phyloP scores from a whole-genome alignment of 2,113 vertebrate species.

The Gambusia holbrooki region DNA sequence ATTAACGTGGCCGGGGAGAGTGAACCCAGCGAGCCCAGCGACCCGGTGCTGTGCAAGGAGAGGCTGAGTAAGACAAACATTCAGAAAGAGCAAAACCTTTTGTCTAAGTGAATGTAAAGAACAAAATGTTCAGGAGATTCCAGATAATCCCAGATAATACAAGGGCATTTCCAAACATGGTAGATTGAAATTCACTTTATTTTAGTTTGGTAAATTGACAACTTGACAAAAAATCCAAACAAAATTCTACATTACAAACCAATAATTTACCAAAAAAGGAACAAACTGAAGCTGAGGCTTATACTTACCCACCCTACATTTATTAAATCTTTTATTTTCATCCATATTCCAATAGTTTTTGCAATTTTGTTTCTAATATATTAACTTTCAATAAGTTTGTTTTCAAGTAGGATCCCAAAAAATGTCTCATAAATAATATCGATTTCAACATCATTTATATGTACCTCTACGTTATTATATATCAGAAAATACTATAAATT shows the following conservation, averaged over 20 bases:
- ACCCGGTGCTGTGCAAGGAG: conserved; percentile 95
- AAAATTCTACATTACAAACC: too few species aligned
- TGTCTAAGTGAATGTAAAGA: too few species aligned
- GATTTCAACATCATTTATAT: background rate
- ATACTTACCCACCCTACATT: background rate
- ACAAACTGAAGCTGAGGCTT: too few species aligned
- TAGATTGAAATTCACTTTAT: too few species aligned
- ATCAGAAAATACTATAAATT: background rate
- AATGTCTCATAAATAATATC: background rate
- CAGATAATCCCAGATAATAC: too few species aligned
- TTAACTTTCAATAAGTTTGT: background rate
- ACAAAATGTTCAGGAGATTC: too few species aligned
- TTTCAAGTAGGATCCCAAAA: background rate
- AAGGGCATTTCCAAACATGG: too few species aligned
- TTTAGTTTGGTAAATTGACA: too few species aligned
- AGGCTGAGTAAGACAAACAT: conserved; percentile 90
- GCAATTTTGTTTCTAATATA: background rate
- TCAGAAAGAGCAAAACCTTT: background rate
- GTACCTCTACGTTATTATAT: background rate
- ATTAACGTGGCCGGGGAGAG: conserved; percentile 95
- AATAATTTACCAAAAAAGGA: too few species aligned
- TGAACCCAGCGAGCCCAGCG: conserved; percentile 95
- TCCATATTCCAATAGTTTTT: background rate
- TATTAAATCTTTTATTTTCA: background rate
- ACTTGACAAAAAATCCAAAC: too few species aligned